These are phyloP conservation scores for Drosophila takahashii DNA, from an alignment of 1,140 invertebrate species.

Conservation along the genomic window DNA sequence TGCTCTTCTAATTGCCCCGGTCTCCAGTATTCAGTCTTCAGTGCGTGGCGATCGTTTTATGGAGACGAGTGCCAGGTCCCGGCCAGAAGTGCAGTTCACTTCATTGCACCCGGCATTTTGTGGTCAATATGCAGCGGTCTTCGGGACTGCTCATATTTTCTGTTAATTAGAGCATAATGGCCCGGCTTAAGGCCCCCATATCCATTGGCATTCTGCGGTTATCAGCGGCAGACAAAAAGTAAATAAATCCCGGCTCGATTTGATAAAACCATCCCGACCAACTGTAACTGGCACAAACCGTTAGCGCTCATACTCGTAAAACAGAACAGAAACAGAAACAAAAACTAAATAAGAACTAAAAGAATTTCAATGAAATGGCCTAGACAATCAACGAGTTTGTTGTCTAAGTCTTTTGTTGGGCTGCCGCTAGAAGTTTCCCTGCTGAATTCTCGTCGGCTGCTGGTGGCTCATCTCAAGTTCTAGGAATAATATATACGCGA, in stretches of 20 bases:
- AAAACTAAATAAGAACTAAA: conserved; percentile 36
- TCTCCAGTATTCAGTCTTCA: conserved; percentile 8
- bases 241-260: conserved; percentile 18
- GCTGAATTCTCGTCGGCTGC: too few species aligned
- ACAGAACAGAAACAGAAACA: conserved; percentile 10
- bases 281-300: conserved; percentile 60
- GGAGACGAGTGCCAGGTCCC: conserved; percentile 20
- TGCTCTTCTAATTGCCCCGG: conserved; percentile 72
- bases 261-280: conserved; percentile 25
- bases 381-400: conserved; percentile 68
- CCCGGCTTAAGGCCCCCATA: conserved; percentile 7
- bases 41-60: conserved; percentile 24
- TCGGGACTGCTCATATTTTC: conserved; percentile 33
- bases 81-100: conserved; percentile 42
- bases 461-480: conserved; percentile 47
- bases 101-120: conserved; percentile 56
- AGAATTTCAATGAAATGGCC: conserved; percentile 64
- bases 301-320: conserved; percentile 39
- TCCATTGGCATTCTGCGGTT: conserved; percentile 63
- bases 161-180: conserved; percentile 74
- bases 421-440: conserved; percentile 2
- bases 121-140: conserved; percentile 53
- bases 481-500: conserved; percentile 44
- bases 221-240: conserved; percentile 16
- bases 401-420: conserved; percentile 73